Evolutionary conservation across 1,140 invertebrate genomes (phyloP).

Genomic region (Bombus vancouverensis): DNA sequence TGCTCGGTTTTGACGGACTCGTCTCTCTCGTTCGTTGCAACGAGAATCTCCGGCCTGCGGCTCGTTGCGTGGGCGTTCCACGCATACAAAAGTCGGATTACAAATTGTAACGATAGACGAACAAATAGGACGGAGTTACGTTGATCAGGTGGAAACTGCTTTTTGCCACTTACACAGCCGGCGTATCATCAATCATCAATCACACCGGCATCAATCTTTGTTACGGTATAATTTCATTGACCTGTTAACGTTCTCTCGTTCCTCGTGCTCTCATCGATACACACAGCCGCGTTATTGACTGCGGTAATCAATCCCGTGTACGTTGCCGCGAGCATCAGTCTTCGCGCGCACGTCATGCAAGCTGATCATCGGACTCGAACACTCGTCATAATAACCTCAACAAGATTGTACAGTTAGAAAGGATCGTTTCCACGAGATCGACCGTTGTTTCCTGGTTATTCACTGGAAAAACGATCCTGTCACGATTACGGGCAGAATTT

Average conservation of each 20-base stretch:
- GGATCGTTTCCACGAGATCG: background rate
- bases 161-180: conserved; percentile 55
- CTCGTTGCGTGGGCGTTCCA: conserved; percentile 13
- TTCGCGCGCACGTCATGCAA: conserved; percentile 52
- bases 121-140: conserved; percentile 55
- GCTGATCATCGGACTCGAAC: conserved; percentile 51
- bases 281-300: conserved; percentile 67
- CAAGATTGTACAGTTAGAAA: conserved; percentile 4
- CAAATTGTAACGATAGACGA: conserved; percentile 57
- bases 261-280: conserved; percentile 60
- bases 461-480: background rate
- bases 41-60: background rate
- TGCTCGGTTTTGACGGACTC: background rate
- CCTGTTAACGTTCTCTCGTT: conserved; percentile 68
- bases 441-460: background rate
- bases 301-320: conserved; percentile 68
- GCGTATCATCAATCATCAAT: conserved; percentile 68
- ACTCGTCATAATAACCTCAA: conserved; percentile 20
- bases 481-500: background rate
- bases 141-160: conserved; percentile 63
- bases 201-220: conserved; percentile 68
- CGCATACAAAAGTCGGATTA: conserved; percentile 6
- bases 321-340: conserved; percentile 66
- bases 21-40: background rate
- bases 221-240: conserved; percentile 71